These are phyloP conservation scores for Myathropa florea DNA, from an alignment of 2,888 invertebrate species.

Conservation along the genomic window DNA sequence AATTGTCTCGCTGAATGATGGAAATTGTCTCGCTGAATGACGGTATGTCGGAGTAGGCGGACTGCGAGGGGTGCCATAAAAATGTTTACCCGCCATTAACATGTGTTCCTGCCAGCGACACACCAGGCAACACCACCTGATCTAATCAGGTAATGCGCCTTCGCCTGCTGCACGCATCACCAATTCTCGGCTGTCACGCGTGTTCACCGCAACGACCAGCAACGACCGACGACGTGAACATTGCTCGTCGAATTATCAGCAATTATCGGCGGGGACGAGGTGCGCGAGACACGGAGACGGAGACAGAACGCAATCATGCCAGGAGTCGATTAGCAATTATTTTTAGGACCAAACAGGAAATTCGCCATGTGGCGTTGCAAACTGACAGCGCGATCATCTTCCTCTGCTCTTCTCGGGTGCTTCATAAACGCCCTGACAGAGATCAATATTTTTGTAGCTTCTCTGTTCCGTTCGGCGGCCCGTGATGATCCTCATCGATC, in stretches of 20 bases:
- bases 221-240: constrained; percentile 44
- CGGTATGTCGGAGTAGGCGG: constrained; percentile 23
- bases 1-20: constrained; percentile 38
- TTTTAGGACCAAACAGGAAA: constrained; percentile 70
- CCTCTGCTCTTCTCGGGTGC: constrained; percentile 17
- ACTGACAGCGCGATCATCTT: constrained; percentile 48
- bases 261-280: constrained; percentile 54
- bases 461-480: constrained; percentile 4
- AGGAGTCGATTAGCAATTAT: constrained; percentile 71
- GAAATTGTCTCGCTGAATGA: constrained; percentile 37
- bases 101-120: constrained; percentile 52
- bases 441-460: constrained; percentile 52
- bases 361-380: constrained; percentile 68
- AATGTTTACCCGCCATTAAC: constrained; percentile 60
- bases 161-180: constrained; percentile 59
- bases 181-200: constrained; percentile 65
- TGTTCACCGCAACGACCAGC: constrained; percentile 46
- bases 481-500: constrained; percentile 62
- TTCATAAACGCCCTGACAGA: constrained; percentile 59
- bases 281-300: constrained; percentile 5
- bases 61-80: constrained; percentile 3
- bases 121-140: constrained; percentile 53
- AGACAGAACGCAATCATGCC: constrained; percentile 61
- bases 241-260: constrained; percentile 70
- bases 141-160: constrained; percentile 68